Percentiles rank a stretch among this genome's conserved stretches.
Evolutionary conservation across 2,888 invertebrate species (phyloP).

Genomic region (Eristalinus aeneus): DNA sequence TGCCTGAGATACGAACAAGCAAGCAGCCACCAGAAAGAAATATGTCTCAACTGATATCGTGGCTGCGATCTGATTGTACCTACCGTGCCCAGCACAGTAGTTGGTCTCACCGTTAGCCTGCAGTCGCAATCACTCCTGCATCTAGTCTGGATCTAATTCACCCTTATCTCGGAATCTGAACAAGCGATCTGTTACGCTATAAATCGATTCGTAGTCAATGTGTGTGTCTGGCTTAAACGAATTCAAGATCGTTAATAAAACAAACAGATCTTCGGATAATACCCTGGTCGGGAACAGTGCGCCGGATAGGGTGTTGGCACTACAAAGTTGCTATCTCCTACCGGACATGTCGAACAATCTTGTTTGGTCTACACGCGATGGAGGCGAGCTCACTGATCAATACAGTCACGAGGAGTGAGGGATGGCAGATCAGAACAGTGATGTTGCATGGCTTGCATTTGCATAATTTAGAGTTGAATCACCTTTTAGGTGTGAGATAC

Average conservation of each 20-base stretch:
- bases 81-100: background rate
- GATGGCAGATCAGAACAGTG: background rate
- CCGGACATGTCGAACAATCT: background rate
- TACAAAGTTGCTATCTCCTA: background rate
- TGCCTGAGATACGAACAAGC: background rate
- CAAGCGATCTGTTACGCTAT: conserved; percentile 52
- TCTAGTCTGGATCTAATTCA: conserved; percentile 25
- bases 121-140: background rate
- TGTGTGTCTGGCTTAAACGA: conserved; percentile 10
- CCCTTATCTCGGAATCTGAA: conserved; percentile 51
- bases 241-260: conserved; percentile 45
- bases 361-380: background rate
- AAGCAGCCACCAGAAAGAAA: background rate
- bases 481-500: background rate
- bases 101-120: conserved; percentile 1
- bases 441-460: background rate
- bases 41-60: background rate
- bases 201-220: conserved; percentile 41
- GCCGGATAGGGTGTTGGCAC: background rate
- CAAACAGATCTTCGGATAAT: conserved; percentile 10
- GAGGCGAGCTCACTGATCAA: background rate
- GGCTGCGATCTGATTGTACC: background rate
- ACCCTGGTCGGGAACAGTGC: background rate
- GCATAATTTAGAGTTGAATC: background rate
- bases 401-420: background rate